These are phyloP conservation scores for Ecliptopera silaceata DNA, from an alignment of 2,888 invertebrate species.

Conservation along the genomic window DNA sequence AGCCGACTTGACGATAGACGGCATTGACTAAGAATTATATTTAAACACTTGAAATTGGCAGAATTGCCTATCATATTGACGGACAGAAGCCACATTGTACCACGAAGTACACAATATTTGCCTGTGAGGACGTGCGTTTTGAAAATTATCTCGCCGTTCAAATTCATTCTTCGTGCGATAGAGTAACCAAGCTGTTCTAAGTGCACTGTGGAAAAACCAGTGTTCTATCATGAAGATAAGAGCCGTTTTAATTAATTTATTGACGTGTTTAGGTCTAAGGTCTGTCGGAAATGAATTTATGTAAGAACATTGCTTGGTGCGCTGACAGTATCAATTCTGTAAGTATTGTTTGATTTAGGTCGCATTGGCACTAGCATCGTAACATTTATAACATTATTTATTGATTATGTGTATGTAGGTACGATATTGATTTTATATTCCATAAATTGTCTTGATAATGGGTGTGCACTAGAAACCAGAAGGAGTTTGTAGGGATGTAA, in stretches of 20 bases:
- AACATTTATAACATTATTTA: slow-evolving; percentile 1
- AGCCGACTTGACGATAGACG: no score
- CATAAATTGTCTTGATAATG: not conserved
- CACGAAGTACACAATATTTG: no score
- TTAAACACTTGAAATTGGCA: no score
- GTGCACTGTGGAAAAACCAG: slow-evolving; percentile 4
- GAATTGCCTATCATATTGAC: no score
- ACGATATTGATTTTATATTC: not conserved
- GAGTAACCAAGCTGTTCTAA: slow-evolving; percentile 1
- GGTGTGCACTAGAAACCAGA: no score
- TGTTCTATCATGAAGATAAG: slow-evolving; percentile 37
- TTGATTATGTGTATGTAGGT: not conserved
- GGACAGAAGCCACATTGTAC: no score
- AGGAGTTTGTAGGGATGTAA: no score
- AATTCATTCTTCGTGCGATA: no score
- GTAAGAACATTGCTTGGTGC: slow-evolving; percentile 35
- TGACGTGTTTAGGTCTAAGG: slow-evolving; percentile 44
- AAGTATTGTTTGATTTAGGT: slow-evolving; percentile 15
- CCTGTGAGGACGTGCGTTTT: no score
- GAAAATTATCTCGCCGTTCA: no score
- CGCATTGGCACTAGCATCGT: slow-evolving; percentile 12
- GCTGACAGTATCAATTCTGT: slow-evolving; percentile 28
- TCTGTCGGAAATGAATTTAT: slow-evolving; percentile 44
- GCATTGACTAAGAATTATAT: no score
- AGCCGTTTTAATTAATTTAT: slow-evolving; percentile 60